Evolutionary conservation across 2,888 invertebrate genomes (phyloP).

Genomic region (Cryptocephalus primarius): DNA sequence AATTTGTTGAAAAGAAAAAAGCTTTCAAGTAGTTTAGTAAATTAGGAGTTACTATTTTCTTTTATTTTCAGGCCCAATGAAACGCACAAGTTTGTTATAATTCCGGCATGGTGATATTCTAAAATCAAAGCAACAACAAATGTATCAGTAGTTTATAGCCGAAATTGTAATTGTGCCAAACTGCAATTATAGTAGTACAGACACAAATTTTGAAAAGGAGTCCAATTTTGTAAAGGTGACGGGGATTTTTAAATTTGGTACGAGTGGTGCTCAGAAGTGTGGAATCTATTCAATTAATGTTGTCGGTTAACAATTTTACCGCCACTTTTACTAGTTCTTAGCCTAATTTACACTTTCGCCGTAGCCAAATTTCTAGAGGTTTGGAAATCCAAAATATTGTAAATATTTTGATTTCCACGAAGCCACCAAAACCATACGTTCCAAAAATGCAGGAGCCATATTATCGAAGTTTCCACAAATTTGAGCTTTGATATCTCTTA

Average conservation of each 20-base stretch:
- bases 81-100: slow-evolving; percentile 34
- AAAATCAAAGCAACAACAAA: slow-evolving; percentile 26
- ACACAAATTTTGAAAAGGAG: slow-evolving; percentile 1
- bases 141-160: slow-evolving; percentile 28
- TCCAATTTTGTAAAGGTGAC: slow-evolving; percentile 11
- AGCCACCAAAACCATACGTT: too few species aligned
- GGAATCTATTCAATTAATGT: slow-evolving; percentile 7
- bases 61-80: slow-evolving; percentile 40
- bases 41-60: slow-evolving; percentile 18
- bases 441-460: too few species aligned
- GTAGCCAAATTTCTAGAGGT: too few species aligned
- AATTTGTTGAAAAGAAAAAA: too few species aligned
- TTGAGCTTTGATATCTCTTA: too few species aligned
- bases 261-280: slow-evolving; percentile 18
- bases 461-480: too few species aligned
- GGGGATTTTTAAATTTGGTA: slow-evolving; percentile 19
- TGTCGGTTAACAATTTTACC: too few species aligned
- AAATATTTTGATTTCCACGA: too few species aligned
- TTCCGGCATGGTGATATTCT: slow-evolving; percentile 35
- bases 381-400: too few species aligned
- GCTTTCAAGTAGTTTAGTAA: slow-evolving; percentile 1
- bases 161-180: slow-evolving; percentile 36
- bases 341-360: too few species aligned
- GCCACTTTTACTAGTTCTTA: too few species aligned
- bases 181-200: slow-evolving; percentile 22